Percentiles rank a stretch among this genome's conserved stretches.
Evolutionary conservation across 2,888 invertebrate species (phyloP).

Genomic region (Mythimna vitellina): DNA sequence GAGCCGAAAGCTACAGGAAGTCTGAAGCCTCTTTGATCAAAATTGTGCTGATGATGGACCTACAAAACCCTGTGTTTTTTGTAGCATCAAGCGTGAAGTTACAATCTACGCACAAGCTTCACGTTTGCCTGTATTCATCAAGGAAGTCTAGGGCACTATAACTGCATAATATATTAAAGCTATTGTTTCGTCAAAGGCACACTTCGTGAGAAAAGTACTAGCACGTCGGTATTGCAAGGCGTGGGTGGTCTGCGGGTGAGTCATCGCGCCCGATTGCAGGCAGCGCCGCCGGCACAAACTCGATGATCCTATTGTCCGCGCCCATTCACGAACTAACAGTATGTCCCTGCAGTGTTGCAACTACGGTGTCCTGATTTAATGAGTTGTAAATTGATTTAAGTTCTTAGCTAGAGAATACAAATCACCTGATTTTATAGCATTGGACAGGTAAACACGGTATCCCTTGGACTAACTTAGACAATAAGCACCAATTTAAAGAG

Average conservation of each 20-base stretch:
- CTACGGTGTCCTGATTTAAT: constrained; percentile 26
- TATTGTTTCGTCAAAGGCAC: constrained; percentile 49
- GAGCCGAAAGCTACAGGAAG: background rate
- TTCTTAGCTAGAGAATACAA: constrained; percentile 11
- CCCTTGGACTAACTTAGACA: background rate
- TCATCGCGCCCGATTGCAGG: constrained; percentile 37
- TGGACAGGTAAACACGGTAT: background rate
- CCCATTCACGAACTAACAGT: constrained; percentile 76
- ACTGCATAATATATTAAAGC: constrained; percentile 8
- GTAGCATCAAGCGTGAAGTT: background rate
- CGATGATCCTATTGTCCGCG: constrained; percentile 74
- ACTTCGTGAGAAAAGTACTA: constrained; percentile 51
- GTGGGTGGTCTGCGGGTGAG: constrained; percentile 73
- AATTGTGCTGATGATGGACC: background rate
- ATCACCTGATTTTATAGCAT: background rate
- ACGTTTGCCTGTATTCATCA: background rate
- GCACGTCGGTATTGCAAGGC: constrained; percentile 51
- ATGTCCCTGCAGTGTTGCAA: constrained; percentile 56
- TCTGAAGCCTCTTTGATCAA: background rate
- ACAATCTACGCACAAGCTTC: background rate
- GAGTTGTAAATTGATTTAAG: constrained; percentile 1
- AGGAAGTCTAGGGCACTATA: constrained; percentile 25
- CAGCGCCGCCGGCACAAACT: constrained; percentile 59
- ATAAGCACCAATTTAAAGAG: background rate
- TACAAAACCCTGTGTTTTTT: background rate